phyloP scores from a whole-genome alignment of 2,113 vertebrate genomes.

The Sinocyclocheilus anshuiensis region DNA sequence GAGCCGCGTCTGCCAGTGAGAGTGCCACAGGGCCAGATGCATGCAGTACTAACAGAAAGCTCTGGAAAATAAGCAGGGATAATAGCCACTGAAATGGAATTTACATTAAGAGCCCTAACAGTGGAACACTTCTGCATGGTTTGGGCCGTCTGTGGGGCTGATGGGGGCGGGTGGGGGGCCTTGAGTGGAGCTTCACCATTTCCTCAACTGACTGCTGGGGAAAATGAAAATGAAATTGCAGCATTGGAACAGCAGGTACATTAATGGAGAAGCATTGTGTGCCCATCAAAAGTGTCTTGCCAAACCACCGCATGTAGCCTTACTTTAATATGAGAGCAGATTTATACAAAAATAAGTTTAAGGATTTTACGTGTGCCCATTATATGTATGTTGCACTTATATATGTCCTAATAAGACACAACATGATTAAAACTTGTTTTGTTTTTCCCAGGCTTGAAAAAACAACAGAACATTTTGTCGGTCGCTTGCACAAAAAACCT shows the following conservation, averaged over 20 bases:
- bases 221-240: slow-evolving; percentile 55
- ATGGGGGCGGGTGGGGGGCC: slow-evolving; percentile 59
- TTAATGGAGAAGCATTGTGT: slow-evolving; percentile 32
- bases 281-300: background rate
- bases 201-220: slow-evolving; percentile 48
- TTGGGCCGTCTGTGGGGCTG: slow-evolving; percentile 60
- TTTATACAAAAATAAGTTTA: background rate
- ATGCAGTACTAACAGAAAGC: slow-evolving; percentile 65
- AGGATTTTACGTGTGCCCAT: background rate
- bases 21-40: slow-evolving; percentile 44
- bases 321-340: background rate
- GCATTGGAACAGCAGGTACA: slow-evolving; percentile 46
- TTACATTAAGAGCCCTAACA: slow-evolving; percentile 80
- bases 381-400: background rate
- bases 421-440: too few relatives aligned
- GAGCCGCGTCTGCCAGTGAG: slow-evolving; percentile 52
- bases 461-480: too few relatives aligned
- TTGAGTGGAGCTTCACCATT: slow-evolving; percentile 30
- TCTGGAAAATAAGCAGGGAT: slow-evolving; percentile 69
- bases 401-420: background rate
- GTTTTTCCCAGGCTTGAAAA: too few relatives aligned
- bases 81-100: slow-evolving; percentile 83
- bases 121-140: slow-evolving; percentile 73
- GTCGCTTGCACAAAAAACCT: too few relatives aligned
- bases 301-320: background rate